Evolutionary conservation across 2,113 vertebrate genomes (phyloP), one percentile per base, ranked within the genome.

Genomic region (Cavia porcellus): DNA sequence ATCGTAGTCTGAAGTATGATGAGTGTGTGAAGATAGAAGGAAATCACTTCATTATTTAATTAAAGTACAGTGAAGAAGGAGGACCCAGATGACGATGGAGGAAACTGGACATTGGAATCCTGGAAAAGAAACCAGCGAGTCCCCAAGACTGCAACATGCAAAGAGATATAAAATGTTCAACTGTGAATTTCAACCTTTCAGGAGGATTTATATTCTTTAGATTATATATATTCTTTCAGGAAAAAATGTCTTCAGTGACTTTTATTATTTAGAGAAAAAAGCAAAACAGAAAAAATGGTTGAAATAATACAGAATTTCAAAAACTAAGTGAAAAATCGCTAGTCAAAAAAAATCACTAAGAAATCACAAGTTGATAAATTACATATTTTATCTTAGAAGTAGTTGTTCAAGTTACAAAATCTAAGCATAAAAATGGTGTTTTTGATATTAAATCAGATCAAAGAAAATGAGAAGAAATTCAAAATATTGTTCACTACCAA

Each of bases 31-130:
- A 45, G 32, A 90, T 72, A 66, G 17, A 86, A 1, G 9, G 4
- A 1, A 72, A 68, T 96, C 19, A 74, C 62, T 92, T 95, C 25
- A 82, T 42, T 83, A 12, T 30, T 84, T 75, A 84, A 87, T 92
- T 95, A 66, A 64, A 7, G 86, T 32, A 90, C 1, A 86, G 47
- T 92, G 11, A 95, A 72, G 66, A 92, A 84, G 7, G 5, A 50
- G 7, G 2, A 61, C 35, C 15, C n/a, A 68, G 13, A 30, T 47
- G 74, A 24, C 42, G 25, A 28, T 1, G 28, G 12, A 77, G 22
- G 24, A 28, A 24, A 77, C 74, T 5, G 5, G 42, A 30, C 11
- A 45, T 5, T 45, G 42, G 12, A 77, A 77, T 77, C 42, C 47
- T 7, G 42, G 15, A 47, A 75, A 25, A 14, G 42, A 47, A 28